Base-by-base conservation (phyloP, 2,113 vertebrate genomes). In the Jaculus jaculus region DNA sequence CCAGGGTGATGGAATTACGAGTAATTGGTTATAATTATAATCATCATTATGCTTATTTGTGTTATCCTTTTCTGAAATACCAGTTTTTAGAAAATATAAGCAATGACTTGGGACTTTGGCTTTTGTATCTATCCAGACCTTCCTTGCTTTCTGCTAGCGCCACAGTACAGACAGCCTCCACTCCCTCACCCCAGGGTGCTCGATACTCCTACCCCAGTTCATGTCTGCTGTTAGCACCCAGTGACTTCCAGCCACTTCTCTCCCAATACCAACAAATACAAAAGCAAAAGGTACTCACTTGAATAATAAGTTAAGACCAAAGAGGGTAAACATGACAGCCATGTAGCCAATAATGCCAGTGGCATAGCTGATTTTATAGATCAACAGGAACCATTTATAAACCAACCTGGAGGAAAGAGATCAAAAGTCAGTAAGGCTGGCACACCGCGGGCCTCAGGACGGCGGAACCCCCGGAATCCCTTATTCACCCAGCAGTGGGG, bases 341-440 rank as follows among this genome's bases (percentile, higher is more conserved):
- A 98, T 98, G 97, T 99, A 99, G 77, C 99, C 99, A 85, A 99
- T 97, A 1, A 99, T 99, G 20, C 99, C 99, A 0, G 98, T 99
- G 87, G 98, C 99, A 51, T 99, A 99, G 97, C 99, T 99, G 97
- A 99, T 99, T 97, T 99, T 99, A 98, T 99, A 99, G 93, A 99
- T 98, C 0, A 99, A 98, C 7, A 99, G 98, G 94, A 99, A 99
- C 99, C 99, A 99, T 96, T 99, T 99, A 97, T 99, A 99, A 93
- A 99, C 99, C 98, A 99, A 97, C 97, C 99, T 99, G 95, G 0
- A 65, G 75, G 79, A 84, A 96, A 30, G 73, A 93, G 23, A 96
- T 34, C 72, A 68, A 82, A 47, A 63, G 69, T 96, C 75, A 97
- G 83, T 82, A 82, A 1, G 78, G 63, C 13, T 81, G 39, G 93